Percentiles rank a stretch among this genome's conserved stretches.
Evolutionary conservation across 2,113 vertebrate genomes (phyloP).

Genomic region (Scytalopus superciliaris): DNA sequence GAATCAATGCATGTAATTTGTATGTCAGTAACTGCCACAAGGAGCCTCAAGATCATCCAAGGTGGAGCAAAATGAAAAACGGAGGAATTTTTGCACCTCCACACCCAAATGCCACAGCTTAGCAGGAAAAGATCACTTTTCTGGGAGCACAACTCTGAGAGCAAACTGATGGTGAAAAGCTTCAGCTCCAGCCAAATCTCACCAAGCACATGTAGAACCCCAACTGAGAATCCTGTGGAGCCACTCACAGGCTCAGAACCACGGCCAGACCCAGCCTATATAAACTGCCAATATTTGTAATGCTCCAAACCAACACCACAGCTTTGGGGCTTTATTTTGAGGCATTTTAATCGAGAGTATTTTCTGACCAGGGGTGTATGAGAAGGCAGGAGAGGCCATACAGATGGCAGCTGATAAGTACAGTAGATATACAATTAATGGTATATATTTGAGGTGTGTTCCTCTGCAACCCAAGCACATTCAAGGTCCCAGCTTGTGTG

Average conservation of each 20-base stretch:
- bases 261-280: not conserved
- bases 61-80: not conserved
- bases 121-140: not conserved
- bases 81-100: not conserved
- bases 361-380: not conserved
- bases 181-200: not conserved
- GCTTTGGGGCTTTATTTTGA: not conserved
- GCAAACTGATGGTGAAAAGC: not conserved
- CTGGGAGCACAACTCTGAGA: not conserved
- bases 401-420: not conserved
- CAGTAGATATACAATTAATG: not conserved
- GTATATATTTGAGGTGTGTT: not conserved
- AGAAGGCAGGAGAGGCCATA: not conserved
- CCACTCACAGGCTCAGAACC: not conserved
- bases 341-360: not conserved
- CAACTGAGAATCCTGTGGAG: not conserved
- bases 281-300: not conserved
- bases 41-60: not conserved
- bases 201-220: not conserved
- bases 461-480: not conserved
- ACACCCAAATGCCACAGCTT: not conserved
- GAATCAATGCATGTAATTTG: not conserved
- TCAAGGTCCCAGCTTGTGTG: fast-evolving
- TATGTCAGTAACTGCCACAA: not conserved
- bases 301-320: not conserved